Base-by-base conservation (phyloP, 2,113 vertebrate genomes). In the Vanacampus margaritifer region DNA sequence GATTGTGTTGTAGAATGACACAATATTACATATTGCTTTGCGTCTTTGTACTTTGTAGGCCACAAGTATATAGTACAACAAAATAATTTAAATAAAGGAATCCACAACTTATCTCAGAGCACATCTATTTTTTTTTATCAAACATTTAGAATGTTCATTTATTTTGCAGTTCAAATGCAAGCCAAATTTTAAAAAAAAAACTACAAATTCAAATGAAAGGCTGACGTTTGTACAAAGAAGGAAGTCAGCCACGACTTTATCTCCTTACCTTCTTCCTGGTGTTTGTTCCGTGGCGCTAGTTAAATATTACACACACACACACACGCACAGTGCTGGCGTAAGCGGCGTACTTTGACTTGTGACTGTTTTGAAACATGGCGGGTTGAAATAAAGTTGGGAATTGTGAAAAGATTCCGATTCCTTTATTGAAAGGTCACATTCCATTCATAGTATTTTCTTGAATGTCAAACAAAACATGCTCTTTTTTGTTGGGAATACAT, bases 361-460 rank as follows among this genome's bases (percentile, higher is more conserved):
- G 37, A 14, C 21, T 6, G 36, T 39, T 43, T 41, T 43, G 23
- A 26, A 62, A 62, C 13, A 2, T 39, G 35, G 36, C 9, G n/a
- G 39, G 24, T 4, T 26, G 3, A 59, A 58, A 46, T 19, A 57
- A 16, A 54, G 37, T 5, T 13, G 46, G 60, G 37, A 41, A 41
- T 16, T 37, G 24, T 16, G 12, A 14, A 43, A 62, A 62, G 2
- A 65, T 19, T 3, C 12, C 37, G 19, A 64, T 59, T 51, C 12
- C 5, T 84, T 82, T 79, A 82, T 77, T 88, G 39, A 65, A 21
- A 41, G 32, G 64, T 24, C 14, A 14, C 16, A 1, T 67, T 6
- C 64, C n/a, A 67, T 58, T 69, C 64, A n/a, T 56, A 19, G 16
- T 46, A 46, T 17, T 77, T 80, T 81, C 74, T 76, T 77, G 76